Evolutionary conservation across 2,888 invertebrate species (phyloP), one percentile per base, ranked within the genome.

Genomic region (Lingula anatina): DNA sequence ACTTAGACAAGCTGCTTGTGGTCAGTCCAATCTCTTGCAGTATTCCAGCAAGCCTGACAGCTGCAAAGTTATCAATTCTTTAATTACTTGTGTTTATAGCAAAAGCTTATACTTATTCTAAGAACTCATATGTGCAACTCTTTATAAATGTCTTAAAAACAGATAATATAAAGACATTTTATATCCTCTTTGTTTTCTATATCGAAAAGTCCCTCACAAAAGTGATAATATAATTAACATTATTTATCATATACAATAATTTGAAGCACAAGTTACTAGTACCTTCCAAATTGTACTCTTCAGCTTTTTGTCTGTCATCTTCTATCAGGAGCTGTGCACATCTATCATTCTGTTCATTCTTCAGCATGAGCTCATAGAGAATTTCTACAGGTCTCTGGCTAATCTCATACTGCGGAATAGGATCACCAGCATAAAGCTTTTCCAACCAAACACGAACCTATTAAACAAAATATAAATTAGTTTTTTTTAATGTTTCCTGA

Each of bases 401-500:
- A 5, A 66, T 49, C 46, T 69, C 69, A 57, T 62, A 69, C 9
- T 56, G 53, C 15, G 69, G 69, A 12, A 66, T 55, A 36, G 50
- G 36, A n/a, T 57, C 59, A 31, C 65, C 66, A 9, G 56, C 66
- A 59, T 60, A 66, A 18, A 64, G 35, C 41, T 50, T 56, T 44
- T 66, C 65, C 20, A 69, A 54, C 69, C 69, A 69, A 12, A 52
- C 53, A 44, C 60, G 61, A 20, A 69, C 61, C 67, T 68, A 37
- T 24, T n/a, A n/a, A n/a, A n/a, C n/a, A n/a, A n/a, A n/a, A n/a
- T n/a, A n/a, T n/a, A n/a, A n/a, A n/a, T n/a, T n/a, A n/a, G n/a
- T n/a, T n/a, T n/a, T n/a, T n/a, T n/a, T n/a, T n/a, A n/a, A n/a
- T n/a, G n/a, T n/a, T n/a, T n/a, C n/a, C n/a, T n/a, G n/a, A n/a